phyloP scores from a whole-genome alignment of 2,888 invertebrate species.

The Crocallis elinguaria region DNA sequence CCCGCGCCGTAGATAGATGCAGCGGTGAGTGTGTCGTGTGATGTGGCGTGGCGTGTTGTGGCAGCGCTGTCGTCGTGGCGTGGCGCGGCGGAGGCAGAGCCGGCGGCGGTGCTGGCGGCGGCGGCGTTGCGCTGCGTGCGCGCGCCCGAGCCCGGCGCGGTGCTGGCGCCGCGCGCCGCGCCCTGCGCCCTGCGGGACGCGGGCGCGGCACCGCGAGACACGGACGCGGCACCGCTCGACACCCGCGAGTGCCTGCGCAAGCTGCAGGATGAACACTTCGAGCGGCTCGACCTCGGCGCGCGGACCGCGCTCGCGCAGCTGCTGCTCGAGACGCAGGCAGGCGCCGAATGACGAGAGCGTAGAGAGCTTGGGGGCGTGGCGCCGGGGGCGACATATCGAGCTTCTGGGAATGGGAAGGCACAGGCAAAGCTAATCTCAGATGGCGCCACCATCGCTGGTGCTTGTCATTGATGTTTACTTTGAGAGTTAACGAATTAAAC shows the following conservation, averaged over 20 bases:
- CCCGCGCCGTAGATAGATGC: slow-evolving; percentile 51
- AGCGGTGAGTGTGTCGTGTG: slow-evolving; percentile 36
- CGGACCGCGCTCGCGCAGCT: slow-evolving; percentile 49
- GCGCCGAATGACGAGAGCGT: slow-evolving; percentile 1
- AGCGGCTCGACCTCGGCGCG: slow-evolving; percentile 52
- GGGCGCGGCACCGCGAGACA: slow-evolving; percentile 22
- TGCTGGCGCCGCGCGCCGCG: slow-evolving; percentile 45
- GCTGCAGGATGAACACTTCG: slow-evolving; percentile 4
- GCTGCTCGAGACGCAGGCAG: slow-evolving; percentile 34
- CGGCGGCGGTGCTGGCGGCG: slow-evolving; percentile 61
- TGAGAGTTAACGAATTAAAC: too few species aligned
- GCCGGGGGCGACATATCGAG: too few species aligned
- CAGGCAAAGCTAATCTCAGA: too few species aligned
- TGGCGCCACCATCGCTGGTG: too few species aligned
- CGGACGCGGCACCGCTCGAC: slow-evolving; percentile 12
- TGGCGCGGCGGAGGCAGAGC: slow-evolving; percentile 32
- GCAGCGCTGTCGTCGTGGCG: slow-evolving; percentile 43
- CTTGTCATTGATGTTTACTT: too few species aligned
- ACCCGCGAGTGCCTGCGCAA: slow-evolving; percentile 14
- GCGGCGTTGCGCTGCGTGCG: slow-evolving; percentile 88
- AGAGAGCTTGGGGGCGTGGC: too few species aligned
- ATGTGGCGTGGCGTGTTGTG: background rate
- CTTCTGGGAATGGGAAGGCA: too few species aligned
- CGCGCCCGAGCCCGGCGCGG: slow-evolving; percentile 91
- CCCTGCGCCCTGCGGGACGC: slow-evolving; percentile 39